phyloP scores from a whole-genome alignment of 2,797 vertebrate species.

The Bryconaethiops microstoma region DNA sequence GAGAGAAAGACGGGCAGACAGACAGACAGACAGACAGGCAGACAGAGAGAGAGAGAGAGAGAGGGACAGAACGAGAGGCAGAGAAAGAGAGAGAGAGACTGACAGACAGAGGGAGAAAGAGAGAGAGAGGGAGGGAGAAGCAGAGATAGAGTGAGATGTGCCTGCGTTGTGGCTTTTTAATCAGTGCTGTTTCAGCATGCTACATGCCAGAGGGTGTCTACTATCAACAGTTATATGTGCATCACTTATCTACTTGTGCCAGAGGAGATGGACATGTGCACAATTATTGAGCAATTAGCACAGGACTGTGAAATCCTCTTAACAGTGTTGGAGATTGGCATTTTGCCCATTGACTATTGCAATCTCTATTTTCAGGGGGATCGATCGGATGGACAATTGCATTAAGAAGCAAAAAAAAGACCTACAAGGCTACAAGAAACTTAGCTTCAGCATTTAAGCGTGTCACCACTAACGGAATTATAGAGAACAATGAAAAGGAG shows the following conservation, averaged over 20 bases:
- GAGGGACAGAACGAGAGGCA: no score
- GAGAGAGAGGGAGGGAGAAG: neutral
- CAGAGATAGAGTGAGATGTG: neutral
- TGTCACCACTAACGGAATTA: conserved; percentile 45
- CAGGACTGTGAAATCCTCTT: conserved; percentile 54
- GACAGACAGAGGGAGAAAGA: conserved; percentile 7
- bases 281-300: conserved; percentile 57
- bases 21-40: no score
- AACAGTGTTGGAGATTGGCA: conserved; percentile 44
- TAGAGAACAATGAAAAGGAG: conserved; percentile 34
- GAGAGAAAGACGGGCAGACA: no score
- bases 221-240: conserved; percentile 15
- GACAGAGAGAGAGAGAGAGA: no score
- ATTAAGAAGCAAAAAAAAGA: conserved; percentile 30
- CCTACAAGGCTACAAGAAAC: conserved; percentile 27
- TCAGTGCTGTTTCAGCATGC: conserved; percentile 23
- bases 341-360: conserved; percentile 57
- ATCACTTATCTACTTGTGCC: conserved; percentile 43
- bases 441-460: conserved; percentile 37
- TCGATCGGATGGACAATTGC: conserved; percentile 46
- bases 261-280: conserved; percentile 43
- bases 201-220: conserved; percentile 7
- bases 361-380: conserved; percentile 70
- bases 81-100: no score
- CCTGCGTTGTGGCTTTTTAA: conserved; percentile 39